Percentiles rank a stretch among this genome's conserved stretches.
These are phyloP conservation scores for Anas platyrhynchos DNA, from an alignment of 2,113 vertebrate species.

Conservation along the genomic window DNA sequence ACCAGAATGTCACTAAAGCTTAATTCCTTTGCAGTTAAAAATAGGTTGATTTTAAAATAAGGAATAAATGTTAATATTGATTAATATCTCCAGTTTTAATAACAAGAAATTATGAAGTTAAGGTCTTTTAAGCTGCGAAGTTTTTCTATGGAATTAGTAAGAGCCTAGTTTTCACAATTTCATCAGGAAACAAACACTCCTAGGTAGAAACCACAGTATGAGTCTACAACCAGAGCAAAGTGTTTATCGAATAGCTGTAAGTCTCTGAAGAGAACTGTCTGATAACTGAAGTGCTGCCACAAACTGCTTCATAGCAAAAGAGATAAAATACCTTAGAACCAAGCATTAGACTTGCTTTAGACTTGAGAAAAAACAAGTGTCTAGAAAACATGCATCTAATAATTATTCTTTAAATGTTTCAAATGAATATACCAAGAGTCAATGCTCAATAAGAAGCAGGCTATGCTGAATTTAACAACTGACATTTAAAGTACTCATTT, in stretches of 20 bases:
- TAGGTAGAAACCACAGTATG: neutral
- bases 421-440: neutral
- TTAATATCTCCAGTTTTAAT: neutral
- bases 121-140: neutral
- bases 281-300: neutral
- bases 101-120: neutral
- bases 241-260: neutral
- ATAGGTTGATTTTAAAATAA: neutral
- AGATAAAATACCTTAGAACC: neutral
- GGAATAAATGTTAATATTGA: neutral
- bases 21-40: neutral
- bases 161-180: neutral
- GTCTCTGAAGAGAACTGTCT: neutral
- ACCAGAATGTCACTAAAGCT: neutral
- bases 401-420: neutral
- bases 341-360: neutral
- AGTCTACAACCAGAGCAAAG: neutral
- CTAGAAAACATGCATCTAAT: neutral
- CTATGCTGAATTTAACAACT: neutral
- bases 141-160: neutral
- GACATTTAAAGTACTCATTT: neutral
- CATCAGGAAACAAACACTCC: neutral
- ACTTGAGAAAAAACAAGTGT: neutral
- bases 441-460: neutral
- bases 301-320: neutral